These are phyloP conservation scores for Noctua janthe DNA, from an alignment of 2,888 invertebrate genomes.

Conservation along the genomic window DNA sequence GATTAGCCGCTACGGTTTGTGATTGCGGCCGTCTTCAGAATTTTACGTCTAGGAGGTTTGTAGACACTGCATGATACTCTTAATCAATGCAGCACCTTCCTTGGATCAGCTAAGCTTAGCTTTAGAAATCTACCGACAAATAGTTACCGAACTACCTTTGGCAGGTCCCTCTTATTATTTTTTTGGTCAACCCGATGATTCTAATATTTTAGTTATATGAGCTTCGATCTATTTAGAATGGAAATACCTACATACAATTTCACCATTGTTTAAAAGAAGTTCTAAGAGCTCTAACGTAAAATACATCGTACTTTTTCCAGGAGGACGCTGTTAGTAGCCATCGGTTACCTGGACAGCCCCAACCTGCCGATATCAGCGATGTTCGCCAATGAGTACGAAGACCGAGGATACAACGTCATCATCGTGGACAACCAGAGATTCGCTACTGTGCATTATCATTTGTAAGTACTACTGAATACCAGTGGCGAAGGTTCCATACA, in stretches of 20 bases:
- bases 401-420: conserved; percentile 84
- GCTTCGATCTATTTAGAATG: neutral
- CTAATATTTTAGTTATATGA: neutral
- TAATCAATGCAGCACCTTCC: neutral
- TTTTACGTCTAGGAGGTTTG: neutral
- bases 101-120: neutral
- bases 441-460: conserved; percentile 84
- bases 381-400: conserved; percentile 85
- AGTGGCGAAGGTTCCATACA: too few relatives aligned
- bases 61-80: neutral
- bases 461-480: conserved; percentile 74
- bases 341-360: conserved; percentile 86
- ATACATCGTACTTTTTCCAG: conserved; percentile 71
- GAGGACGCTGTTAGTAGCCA: conserved; percentile 81
- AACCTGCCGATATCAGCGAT: conserved; percentile 82
- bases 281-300: neutral
- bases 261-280: neutral
- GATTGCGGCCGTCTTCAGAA: neutral
- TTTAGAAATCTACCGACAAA: neutral
- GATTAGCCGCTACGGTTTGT: neutral
- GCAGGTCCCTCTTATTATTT: neutral
- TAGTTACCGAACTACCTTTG: neutral
- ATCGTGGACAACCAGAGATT: conserved; percentile 85
- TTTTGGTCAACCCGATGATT: neutral
- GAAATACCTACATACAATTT: neutral